These are phyloP conservation scores for Drosophila santomea DNA, from an alignment of 1,140 invertebrate genomes.

Conservation along the genomic window DNA sequence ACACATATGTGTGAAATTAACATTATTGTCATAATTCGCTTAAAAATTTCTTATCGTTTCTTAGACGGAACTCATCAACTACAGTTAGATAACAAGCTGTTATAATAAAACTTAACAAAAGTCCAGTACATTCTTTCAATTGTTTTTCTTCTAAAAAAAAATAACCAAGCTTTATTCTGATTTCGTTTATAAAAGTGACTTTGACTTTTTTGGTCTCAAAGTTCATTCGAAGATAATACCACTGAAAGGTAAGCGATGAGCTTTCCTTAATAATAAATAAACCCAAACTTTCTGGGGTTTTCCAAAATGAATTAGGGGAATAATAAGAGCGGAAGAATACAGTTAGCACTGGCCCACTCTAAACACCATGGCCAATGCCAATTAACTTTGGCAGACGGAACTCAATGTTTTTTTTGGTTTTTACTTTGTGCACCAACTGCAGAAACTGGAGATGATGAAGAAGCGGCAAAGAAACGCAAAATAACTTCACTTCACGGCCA, in stretches of 20 bases:
- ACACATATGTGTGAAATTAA: no score
- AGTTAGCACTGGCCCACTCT: slow-evolving; percentile 32
- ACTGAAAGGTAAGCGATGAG: not conserved
- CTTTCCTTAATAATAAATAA: not conserved
- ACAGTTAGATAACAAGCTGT: not conserved
- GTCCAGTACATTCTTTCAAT: not conserved
- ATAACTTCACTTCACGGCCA: slow-evolving; percentile 78
- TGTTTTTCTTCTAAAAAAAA: not conserved
- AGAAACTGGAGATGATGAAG: slow-evolving; percentile 14
- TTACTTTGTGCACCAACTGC: slow-evolving; percentile 20
- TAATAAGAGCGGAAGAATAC: no score
- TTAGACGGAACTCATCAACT: not conserved
- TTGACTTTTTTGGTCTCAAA: slow-evolving; percentile 2
- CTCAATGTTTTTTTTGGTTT: slow-evolving; percentile 7
- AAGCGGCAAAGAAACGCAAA: slow-evolving; percentile 24
- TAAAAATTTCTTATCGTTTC: not conserved
- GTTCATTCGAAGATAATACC: not conserved
- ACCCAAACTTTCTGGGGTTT: not conserved
- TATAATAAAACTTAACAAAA: not conserved
- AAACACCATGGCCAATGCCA: slow-evolving; percentile 56
- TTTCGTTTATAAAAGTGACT: not conserved
- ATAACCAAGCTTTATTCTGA: not conserved
- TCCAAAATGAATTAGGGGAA: no score
- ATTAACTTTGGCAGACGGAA: slow-evolving; percentile 41
- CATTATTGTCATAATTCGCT: not conserved